These are phyloP conservation scores for Borostomias antarcticus DNA, from an alignment of 2,797 vertebrate species.

Conservation along the genomic window DNA sequence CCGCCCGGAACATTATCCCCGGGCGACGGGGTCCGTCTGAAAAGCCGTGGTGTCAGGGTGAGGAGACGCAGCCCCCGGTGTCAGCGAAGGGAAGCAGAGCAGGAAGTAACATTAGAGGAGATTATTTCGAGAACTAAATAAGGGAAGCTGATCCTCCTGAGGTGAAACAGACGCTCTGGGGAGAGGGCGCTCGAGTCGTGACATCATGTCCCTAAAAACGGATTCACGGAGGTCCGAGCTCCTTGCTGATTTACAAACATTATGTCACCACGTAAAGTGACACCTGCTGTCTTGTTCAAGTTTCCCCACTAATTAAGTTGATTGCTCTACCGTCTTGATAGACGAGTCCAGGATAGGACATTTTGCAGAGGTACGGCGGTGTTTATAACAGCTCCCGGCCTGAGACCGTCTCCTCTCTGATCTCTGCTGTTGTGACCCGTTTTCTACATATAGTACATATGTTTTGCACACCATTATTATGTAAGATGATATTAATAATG, in stretches of 20 bases:
- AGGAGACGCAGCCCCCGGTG: slow-evolving; percentile 21
- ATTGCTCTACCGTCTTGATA: slow-evolving; percentile 50
- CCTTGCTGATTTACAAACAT: slow-evolving; percentile 56
- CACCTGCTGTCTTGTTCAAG: slow-evolving; percentile 56
- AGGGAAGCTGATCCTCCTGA: slow-evolving; percentile 64
- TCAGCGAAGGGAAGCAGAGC: slow-evolving; percentile 45
- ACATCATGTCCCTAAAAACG: slow-evolving; percentile 69
- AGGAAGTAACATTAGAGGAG: slow-evolving; percentile 50
- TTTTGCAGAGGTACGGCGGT: slow-evolving; percentile 26
- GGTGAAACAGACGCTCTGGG: slow-evolving; percentile 41
- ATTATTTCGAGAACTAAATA: slow-evolving; percentile 58
- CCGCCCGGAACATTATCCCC: neutral
- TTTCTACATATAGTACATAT: slow-evolving; percentile 11
- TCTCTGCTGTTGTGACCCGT: neutral
- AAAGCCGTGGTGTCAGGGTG: slow-evolving; percentile 16
- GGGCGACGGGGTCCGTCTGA: slow-evolving; percentile 8
- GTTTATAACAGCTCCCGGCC: slow-evolving; percentile 25
- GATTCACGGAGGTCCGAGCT: slow-evolving; percentile 48
- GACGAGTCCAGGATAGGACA: slow-evolving; percentile 34
- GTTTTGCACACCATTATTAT: neutral
- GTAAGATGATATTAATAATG: neutral
- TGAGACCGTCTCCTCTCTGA: neutral
- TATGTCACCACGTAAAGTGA: slow-evolving; percentile 62
- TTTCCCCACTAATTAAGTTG: slow-evolving; percentile 40
- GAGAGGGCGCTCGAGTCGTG: slow-evolving; percentile 53